Evolutionary conservation across 2,797 vertebrate species (phyloP).

Genomic region (Clarias platycephalus): DNA sequence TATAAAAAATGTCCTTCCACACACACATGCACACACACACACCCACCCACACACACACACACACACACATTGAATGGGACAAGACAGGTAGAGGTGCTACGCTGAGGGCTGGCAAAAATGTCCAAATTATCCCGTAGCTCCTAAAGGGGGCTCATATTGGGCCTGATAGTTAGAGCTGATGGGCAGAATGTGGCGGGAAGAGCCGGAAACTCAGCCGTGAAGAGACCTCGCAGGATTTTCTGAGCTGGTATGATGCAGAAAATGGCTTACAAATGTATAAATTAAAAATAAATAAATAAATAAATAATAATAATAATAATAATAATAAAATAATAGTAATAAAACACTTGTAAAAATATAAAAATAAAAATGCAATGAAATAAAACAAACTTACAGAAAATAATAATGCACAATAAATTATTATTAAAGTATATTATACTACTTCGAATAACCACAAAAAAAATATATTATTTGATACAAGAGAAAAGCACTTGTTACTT

Average conservation of each 20-base stretch:
- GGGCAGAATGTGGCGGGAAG: conserved; percentile 32
- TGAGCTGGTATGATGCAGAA: background rate
- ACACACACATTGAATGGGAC: conserved; percentile 22
- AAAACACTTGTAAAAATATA: background rate
- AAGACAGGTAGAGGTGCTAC: conserved; percentile 32
- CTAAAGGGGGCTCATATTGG: conserved; percentile 36
- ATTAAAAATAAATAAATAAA: background rate
- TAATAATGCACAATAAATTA: too few species aligned
- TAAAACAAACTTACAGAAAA: too few species aligned
- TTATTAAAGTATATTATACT: too few species aligned
- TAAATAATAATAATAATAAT: background rate
- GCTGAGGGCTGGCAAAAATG: conserved; percentile 41
- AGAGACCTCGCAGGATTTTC: conserved; percentile 7
- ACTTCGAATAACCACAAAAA: too few species aligned
- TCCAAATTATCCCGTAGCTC: conserved; percentile 41
- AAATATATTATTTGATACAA: too few species aligned
- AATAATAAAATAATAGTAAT: background rate
- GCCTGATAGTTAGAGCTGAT: conserved; percentile 38
- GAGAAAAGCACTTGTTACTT: too few species aligned
- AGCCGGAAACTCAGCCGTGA: conserved; percentile 10
- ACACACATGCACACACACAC: background rate
- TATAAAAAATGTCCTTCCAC: background rate
- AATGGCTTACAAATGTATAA: background rate
- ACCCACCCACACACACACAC: conserved; percentile 8
- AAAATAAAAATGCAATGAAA: background rate